Evolutionary conservation across 2,113 vertebrate species (phyloP), one percentile per base, ranked within the genome.

Genomic region (Mobula birostris): DNA sequence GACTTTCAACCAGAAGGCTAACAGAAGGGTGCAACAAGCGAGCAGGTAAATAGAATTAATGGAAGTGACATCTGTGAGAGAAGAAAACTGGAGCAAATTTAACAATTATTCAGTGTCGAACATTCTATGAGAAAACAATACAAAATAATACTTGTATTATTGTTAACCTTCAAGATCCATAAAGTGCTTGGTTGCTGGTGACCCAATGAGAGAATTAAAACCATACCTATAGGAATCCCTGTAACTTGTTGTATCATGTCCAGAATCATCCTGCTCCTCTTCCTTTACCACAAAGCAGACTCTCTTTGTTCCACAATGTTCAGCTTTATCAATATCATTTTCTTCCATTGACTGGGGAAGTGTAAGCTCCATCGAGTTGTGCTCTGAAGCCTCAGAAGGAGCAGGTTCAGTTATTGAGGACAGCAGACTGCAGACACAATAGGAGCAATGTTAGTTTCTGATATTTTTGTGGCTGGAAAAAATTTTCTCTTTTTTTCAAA

Each of bases 171-270:
- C 36, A 68, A 72, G n/a, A 70, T 7, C 32, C 1, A 40, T 11
- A 63, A 36, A 72, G 9, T 72, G 66, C 2, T 91, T 32, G 29
- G 88, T 70, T 19, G 85, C 56, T 61, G 12, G 56, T 29, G 0
- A 27, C 21, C 56, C 40, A n/a, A 7, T 66, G n/a, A 90, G 29
- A 40, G 14, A 17, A 61, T 56, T 15, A 5, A 74, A 27, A 27
- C 27, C 96, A 92, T 94, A 99, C 99, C 98, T 99, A 97, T 99
- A 99, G 14, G 99, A 99, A 96, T 99, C 99, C 36, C 99, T 98
- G 96, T 98, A 99, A 96, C 99, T 99, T 98, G 99, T 98, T 3
- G 99, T 99, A 95, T 99, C 99, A 0, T 99, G 99, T n/a, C 99
- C 99, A 0, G 99, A 99, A 96, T 99, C 99, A 95, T 99, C 99